Evolutionary conservation across 2,797 vertebrate genomes (phyloP).

Genomic region (Sternarchorhynchus goeldii): DNA sequence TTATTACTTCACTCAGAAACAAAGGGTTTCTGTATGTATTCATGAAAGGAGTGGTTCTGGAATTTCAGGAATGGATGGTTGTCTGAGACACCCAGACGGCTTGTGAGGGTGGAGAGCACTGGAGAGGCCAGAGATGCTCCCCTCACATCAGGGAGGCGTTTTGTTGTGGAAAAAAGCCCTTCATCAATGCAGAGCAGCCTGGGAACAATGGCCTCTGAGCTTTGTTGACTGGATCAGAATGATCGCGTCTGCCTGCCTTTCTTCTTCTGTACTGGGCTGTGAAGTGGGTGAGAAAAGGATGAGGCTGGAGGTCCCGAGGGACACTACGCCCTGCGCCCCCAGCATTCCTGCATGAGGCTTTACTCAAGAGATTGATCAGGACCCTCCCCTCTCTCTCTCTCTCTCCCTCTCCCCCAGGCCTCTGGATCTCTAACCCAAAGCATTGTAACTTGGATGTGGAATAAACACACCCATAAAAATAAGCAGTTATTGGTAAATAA

Average conservation of each 20-base stretch:
- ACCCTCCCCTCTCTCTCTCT: background rate
- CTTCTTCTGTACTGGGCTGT: constrained; percentile 46
- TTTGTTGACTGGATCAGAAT: constrained; percentile 50
- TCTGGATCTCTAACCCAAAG: background rate
- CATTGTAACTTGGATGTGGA: background rate
- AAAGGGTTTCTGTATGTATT: constrained; percentile 26
- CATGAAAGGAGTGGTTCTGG: constrained; percentile 63
- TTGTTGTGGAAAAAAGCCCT: constrained; percentile 65
- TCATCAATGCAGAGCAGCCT: constrained; percentile 65
- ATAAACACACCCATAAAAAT: constrained; percentile 37
- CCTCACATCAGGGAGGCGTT: constrained; percentile 63
- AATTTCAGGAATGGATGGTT: constrained; percentile 72
- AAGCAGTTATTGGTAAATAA: constrained; percentile 29
- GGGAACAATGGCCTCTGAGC: constrained; percentile 57
- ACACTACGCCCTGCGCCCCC: constrained; percentile 5
- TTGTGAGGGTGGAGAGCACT: constrained; percentile 57
- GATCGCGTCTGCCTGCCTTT: constrained; percentile 43
- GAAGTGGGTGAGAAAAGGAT: constrained; percentile 34
- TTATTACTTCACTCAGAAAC: background rate
- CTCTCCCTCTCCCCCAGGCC: background rate
- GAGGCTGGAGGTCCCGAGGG: constrained; percentile 19
- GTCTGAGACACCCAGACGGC: constrained; percentile 50
- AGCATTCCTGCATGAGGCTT: constrained; percentile 18
- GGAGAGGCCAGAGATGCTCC: constrained; percentile 54
- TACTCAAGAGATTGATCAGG: constrained; percentile 27